These are phyloP conservation scores for Steinernema carpocapsae DNA, from an alignment of 2,888 invertebrate genomes.

Conservation along the genomic window DNA sequence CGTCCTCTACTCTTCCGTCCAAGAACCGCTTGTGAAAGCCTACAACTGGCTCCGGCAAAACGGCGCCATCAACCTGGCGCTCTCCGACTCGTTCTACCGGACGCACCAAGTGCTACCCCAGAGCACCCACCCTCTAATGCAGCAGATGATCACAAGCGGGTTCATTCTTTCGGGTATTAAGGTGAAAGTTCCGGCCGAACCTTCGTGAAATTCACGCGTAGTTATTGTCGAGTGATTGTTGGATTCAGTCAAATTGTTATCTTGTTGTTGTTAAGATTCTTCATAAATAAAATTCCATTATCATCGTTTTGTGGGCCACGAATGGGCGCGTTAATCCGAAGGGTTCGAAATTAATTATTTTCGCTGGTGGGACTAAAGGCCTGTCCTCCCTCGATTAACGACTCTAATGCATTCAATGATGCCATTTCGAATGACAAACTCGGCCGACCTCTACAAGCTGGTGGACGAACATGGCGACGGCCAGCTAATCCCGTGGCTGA, in stretches of 20 bases:
- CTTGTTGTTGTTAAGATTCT: slow-evolving; percentile 18
- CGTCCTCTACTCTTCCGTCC: slow-evolving; percentile 54
- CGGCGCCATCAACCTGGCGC: slow-evolving; percentile 76
- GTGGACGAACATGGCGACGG: slow-evolving; percentile 63
- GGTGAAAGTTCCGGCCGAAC: slow-evolving; percentile 51
- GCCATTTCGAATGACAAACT: background rate
- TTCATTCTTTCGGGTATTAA: slow-evolving; percentile 81
- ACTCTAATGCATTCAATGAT: too few species aligned
- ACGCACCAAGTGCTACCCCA: slow-evolving; percentile 70
- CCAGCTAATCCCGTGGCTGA: slow-evolving; percentile 57
- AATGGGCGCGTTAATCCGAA: too few species aligned
- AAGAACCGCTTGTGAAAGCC: slow-evolving; percentile 75
- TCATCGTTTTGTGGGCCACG: background rate
- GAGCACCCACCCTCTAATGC: slow-evolving; percentile 90
- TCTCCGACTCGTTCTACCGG: slow-evolving; percentile 70
- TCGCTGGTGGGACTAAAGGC: background rate
- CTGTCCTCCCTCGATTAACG: too few species aligned
- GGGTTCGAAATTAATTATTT: background rate
- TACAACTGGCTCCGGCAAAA: slow-evolving; percentile 80
- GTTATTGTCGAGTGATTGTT: slow-evolving; percentile 17
- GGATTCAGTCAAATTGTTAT: background rate
- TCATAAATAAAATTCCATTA: background rate
- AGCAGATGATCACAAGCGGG: slow-evolving; percentile 86
- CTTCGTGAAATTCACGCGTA: background rate
- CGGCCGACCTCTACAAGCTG: slow-evolving; percentile 49